phyloP scores from a whole-genome alignment of 2,888 invertebrate species.

The Diadegma fenestrale region DNA sequence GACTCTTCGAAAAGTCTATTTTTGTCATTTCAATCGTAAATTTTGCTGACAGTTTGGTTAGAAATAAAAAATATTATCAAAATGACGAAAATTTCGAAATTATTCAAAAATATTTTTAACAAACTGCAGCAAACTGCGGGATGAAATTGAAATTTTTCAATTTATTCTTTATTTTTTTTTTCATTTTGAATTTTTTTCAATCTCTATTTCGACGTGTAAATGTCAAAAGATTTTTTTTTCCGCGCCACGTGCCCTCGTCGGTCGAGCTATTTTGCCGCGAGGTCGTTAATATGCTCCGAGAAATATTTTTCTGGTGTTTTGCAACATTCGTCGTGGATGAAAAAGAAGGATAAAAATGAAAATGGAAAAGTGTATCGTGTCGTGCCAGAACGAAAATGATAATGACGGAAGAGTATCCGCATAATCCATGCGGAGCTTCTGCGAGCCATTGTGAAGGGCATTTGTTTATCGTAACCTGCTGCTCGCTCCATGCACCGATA shows the following conservation, averaged over 20 bases:
- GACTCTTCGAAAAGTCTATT: too few relatives aligned
- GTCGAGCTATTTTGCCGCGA: slow-evolving; percentile 35
- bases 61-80: too few relatives aligned
- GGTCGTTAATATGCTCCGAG: slow-evolving; percentile 49
- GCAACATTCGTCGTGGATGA: slow-evolving; percentile 21
- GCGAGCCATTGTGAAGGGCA: not conserved
- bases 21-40: too few relatives aligned
- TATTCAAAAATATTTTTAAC: too few relatives aligned
- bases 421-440: not conserved
- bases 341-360: slow-evolving; percentile 33
- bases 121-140: too few relatives aligned
- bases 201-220: not conserved
- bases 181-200: not conserved
- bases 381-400: not conserved
- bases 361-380: slow-evolving; percentile 16
- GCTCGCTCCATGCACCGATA: not conserved
- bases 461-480: not conserved
- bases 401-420: not conserved
- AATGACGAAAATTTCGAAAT: too few relatives aligned
- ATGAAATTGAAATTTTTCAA: too few relatives aligned
- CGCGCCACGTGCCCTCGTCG: slow-evolving; percentile 3
- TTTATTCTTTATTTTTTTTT: not conserved
- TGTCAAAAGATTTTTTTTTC: slow-evolving; percentile 11
- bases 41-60: too few relatives aligned
- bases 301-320: slow-evolving; percentile 24